Conservation (phyloP, 2,888 invertebrate species). For the Syritta pipiens region DNA sequence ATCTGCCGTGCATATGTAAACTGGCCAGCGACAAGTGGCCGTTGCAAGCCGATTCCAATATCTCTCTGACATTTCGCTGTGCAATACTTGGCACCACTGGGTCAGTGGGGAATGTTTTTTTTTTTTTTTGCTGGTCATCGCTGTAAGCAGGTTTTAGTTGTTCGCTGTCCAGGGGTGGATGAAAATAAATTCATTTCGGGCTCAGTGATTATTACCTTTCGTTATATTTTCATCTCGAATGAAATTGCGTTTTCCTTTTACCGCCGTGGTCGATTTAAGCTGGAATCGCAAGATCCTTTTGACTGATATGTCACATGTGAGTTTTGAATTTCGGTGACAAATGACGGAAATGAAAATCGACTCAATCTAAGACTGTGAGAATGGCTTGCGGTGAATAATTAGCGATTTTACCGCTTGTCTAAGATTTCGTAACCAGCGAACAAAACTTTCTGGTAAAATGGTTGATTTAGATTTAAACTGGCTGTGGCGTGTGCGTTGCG, state of each 20-base stretch:
- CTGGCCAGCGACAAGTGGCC: slow-evolving; percentile 41
- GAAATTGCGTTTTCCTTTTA: background rate
- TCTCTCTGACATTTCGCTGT: slow-evolving; percentile 49
- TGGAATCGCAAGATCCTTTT: background rate
- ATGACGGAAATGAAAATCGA: no score
- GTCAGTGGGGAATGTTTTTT: slow-evolving; percentile 44
- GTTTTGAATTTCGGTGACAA: no score
- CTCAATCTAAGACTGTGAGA: no score
- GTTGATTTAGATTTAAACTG: no score
- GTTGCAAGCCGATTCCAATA: slow-evolving; percentile 45
- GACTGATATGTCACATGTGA: no score
- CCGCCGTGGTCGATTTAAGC: background rate
- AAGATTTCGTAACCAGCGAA: no score
- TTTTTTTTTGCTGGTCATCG: background rate
- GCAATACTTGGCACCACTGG: slow-evolving; percentile 17
- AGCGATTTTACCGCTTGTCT: no score
- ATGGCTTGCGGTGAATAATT: no score
- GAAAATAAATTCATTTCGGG: slow-evolving; percentile 13
- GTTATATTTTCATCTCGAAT: background rate
- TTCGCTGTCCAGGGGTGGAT: background rate
- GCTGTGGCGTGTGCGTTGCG: no score
- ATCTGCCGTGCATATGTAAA: slow-evolving; percentile 24
- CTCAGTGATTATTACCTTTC: background rate
- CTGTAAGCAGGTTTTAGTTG: background rate
- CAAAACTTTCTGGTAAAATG: no score